Evolutionary conservation across 1,140 invertebrate species (phyloP).

Genomic region (Euwallacea similis): DNA sequence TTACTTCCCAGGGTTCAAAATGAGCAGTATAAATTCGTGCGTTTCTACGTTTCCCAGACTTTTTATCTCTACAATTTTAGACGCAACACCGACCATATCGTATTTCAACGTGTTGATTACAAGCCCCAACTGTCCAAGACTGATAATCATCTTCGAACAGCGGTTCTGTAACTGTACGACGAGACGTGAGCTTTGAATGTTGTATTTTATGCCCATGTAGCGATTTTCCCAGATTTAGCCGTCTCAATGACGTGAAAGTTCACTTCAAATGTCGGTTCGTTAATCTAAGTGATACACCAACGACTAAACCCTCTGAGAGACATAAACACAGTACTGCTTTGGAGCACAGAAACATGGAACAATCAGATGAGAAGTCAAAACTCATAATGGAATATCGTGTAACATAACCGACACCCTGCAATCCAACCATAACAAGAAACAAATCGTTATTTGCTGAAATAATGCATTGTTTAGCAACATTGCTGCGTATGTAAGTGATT

Average conservation of each 20-base stretch:
- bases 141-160: constrained; percentile 18
- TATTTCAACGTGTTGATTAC: constrained; percentile 13
- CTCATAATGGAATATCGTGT: background rate
- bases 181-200: background rate
- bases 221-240: no score
- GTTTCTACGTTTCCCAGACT: constrained; percentile 18
- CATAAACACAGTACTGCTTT: no score
- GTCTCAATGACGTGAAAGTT: no score
- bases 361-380: constrained; percentile 3
- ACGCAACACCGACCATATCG: constrained; percentile 9
- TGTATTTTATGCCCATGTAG: no score
- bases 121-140: constrained; percentile 9
- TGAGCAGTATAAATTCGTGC: constrained; percentile 9
- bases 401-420: background rate
- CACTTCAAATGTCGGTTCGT: no score
- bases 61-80: constrained; percentile 13
- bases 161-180: constrained; percentile 11
- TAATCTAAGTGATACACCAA: no score
- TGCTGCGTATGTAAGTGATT: constrained; percentile 4
- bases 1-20: constrained; percentile 11
- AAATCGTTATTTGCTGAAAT: background rate
- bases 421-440: no score
- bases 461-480: background rate
- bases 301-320: no score
- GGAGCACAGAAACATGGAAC: no score